phyloP scores from a whole-genome alignment of 1,140 invertebrate genomes.

The Dermatophagoides farinae region DNA sequence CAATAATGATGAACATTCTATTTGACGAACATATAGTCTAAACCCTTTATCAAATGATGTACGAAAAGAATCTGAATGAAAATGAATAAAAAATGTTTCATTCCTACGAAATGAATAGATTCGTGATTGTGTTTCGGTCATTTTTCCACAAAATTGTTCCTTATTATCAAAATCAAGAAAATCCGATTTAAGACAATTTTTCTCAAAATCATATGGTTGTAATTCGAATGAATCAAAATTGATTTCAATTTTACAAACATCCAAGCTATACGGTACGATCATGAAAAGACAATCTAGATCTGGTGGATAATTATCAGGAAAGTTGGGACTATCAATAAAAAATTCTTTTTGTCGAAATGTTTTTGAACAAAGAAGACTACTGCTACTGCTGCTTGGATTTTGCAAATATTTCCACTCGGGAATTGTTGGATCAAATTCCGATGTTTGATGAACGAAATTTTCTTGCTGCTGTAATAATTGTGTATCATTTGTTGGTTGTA shows the following conservation, averaged over 20 bases:
- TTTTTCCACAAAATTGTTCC: constrained; percentile 17
- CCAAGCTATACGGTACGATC: background rate
- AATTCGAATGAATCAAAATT: constrained; percentile 18
- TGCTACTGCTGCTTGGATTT: too few species aligned
- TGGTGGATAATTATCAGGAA: constrained; percentile 17
- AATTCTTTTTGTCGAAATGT: constrained; percentile 17
- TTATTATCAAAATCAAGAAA: constrained; percentile 18
- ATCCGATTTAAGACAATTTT: constrained; percentile 13
- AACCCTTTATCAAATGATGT: constrained; percentile 9
- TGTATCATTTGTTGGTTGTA: background rate
- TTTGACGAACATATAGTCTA: constrained; percentile 7
- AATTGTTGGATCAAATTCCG: background rate
- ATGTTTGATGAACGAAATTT: background rate
- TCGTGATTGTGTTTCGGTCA: background rate
- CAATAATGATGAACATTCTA: constrained; percentile 7
- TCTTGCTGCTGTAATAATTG: background rate
- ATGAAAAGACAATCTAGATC: constrained; percentile 19
- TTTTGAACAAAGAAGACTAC: constrained; percentile 13
- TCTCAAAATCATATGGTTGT: constrained; percentile 13
- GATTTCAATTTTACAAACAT: constrained; percentile 19
- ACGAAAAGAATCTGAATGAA: constrained; percentile 8
- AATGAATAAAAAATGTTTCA: constrained; percentile 12
- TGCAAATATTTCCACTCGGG: too few species aligned
- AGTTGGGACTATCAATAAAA: constrained; percentile 18
- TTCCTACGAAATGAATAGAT: constrained; percentile 3